Evolutionary conservation across 2,888 invertebrate species (phyloP), one percentile per base, ranked within the genome.

Genomic region (Pyrrhia umbra): DNA sequence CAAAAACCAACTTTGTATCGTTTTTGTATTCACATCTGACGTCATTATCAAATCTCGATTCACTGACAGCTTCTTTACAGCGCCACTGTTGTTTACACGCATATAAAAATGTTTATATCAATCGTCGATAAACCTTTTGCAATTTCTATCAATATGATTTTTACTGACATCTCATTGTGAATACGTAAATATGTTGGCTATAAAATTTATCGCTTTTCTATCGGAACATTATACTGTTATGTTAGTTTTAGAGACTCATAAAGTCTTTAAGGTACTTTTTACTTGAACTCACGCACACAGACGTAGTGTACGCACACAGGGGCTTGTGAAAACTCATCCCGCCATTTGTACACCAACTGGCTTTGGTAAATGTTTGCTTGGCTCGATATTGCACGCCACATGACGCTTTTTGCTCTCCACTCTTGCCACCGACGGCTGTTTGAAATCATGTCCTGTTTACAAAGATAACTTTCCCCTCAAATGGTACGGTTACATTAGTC

Each of bases 381-480:
- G 85, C 86, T 81, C 88, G 88, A 92, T 92, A 92, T 92, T 92
- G 92, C 91, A 83, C 80, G 85, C 85, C 87, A 83, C 86, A 86
- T 84, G 88, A 77, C 84, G 86, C 82, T 88, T 89, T 87, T 88
- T 85, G 85, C 88, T 74, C 77, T 74, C 79, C 56, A 71, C 81
- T 72, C 70, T 68, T 62, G 66, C 69, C 76, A 71, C 69, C 75
- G 65, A 64, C 69, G 77, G 74, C 82, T 82, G 80, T 84, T 83
- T 81, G 80, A 77, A 84, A 85, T 84, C 83, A 85, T 85, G 84
- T 80, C 79, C 79, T 86, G 82, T 88, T 86, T 87, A 80, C 81
- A 75, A 74, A 84, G 80, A 84, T 85, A 84, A 86, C 84, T 84
- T 83, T 76, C 74, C 77, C 77, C 76, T 77, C 59, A 68, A 85